Conservation (phyloP, 2,113 vertebrate genomes). For the Merops nubicus region DNA sequence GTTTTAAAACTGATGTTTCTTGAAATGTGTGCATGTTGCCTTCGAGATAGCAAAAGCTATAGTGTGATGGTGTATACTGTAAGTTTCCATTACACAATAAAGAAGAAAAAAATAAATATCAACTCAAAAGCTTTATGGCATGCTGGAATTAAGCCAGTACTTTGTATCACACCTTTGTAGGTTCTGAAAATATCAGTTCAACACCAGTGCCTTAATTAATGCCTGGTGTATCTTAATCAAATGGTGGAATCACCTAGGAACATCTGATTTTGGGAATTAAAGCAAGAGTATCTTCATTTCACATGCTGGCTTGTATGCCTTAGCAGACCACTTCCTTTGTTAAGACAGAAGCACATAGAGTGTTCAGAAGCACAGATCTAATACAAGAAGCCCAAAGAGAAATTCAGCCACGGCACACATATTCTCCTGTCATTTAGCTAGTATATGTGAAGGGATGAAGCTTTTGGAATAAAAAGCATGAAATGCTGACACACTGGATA, state of each 20-base stretch:
- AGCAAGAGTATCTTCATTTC: not conserved
- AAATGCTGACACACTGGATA: not conserved
- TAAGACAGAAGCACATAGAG: not conserved
- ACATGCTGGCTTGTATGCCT: not conserved
- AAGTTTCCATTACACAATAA: not conserved
- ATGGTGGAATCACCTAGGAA: not conserved
- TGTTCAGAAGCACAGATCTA: not conserved
- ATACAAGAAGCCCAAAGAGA: not conserved
- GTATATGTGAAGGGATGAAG: not conserved
- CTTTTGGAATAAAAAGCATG: not conserved
- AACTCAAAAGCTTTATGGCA: not conserved
- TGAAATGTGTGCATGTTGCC: not conserved
- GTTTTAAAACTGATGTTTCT: not conserved
- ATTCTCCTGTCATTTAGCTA: not conserved
- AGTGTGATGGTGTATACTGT: accelerated
- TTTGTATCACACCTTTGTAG: not conserved
- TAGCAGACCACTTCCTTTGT: not conserved
- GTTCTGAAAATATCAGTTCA: not conserved
- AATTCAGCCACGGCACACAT: accelerated
- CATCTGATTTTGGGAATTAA: not conserved
- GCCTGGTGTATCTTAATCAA: not conserved
- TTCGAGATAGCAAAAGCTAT: not conserved
- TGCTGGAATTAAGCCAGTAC: not conserved
- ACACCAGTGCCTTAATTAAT: not conserved
- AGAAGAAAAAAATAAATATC: not conserved